phyloP scores from a whole-genome alignment of 2,888 invertebrate genomes.

The Laspeyria flexula region DNA sequence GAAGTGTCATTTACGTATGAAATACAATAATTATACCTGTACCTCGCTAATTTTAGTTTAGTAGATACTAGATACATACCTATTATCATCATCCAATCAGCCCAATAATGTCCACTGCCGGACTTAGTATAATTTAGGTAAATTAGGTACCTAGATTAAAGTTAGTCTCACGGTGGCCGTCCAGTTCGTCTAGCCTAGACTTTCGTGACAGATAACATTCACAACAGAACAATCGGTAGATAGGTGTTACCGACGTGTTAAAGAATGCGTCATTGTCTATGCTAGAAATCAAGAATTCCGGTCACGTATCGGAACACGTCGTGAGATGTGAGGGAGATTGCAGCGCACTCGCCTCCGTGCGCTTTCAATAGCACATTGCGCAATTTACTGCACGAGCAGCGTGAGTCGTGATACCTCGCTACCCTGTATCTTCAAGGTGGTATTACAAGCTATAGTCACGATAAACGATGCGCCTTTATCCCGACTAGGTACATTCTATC shows the following conservation, averaged over 20 bases:
- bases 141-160: no score
- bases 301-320: slow-evolving; percentile 71
- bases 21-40: no score
- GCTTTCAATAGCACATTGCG: slow-evolving; percentile 77
- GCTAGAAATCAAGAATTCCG: slow-evolving; percentile 59
- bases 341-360: slow-evolving; percentile 58
- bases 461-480: slow-evolving; percentile 53
- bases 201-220: no score
- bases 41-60: no score
- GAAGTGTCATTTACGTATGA: slow-evolving; percentile 50
- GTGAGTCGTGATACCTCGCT: slow-evolving; percentile 62
- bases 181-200: slow-evolving; percentile 2
- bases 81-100: no score
- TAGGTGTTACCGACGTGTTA: slow-evolving; percentile 10
- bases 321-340: slow-evolving; percentile 74
- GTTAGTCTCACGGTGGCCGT: slow-evolving; percentile 20
- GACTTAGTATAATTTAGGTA: no score
- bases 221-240: no score
- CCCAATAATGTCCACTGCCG: no score
- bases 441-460: slow-evolving; percentile 68
- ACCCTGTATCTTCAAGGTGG: slow-evolving; percentile 66
- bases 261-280: slow-evolving; percentile 37
- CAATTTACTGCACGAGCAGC: slow-evolving; percentile 75
- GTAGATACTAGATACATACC: no score
- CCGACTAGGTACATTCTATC: slow-evolving; percentile 6